Conservation (phyloP, 2,113 vertebrate species). For the Triplophysa rosa region DNA sequence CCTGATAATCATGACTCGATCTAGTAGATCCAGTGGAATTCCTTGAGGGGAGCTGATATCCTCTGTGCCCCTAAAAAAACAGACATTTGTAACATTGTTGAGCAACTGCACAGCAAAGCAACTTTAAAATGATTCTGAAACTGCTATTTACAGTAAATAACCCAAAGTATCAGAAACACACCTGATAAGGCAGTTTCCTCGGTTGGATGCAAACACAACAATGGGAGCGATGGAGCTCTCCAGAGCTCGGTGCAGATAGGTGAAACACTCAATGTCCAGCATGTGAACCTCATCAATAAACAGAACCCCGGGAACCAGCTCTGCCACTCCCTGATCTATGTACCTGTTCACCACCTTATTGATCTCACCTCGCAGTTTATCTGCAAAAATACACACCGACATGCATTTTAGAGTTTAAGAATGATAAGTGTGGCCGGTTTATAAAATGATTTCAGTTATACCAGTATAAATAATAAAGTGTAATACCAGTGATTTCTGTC, state of each 20-base stretch:
- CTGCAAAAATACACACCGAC: conserved; percentile 62
- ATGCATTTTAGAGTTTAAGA: background rate
- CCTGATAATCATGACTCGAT: conserved; percentile 95
- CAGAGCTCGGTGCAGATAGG: conserved; percentile 92
- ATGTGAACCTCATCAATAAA: conserved; percentile 98
- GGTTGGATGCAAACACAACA: conserved; percentile 95
- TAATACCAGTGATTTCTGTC: conserved; percentile 94
- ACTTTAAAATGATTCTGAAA: background rate
- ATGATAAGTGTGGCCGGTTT: background rate
- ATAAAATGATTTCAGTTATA: background rate
- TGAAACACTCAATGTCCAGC: conserved; percentile 98
- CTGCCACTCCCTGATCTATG: conserved; percentile 95
- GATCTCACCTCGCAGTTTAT: conserved; percentile 95
- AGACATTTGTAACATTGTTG: background rate
- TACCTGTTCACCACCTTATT: conserved; percentile 99
- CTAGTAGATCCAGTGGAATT: conserved; percentile 92
- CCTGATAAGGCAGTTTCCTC: conserved; percentile 95
- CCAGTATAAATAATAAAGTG: background rate
- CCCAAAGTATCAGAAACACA: conserved; percentile 55
- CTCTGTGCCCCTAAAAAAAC: conserved; percentile 85
- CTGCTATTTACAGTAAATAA: background rate
- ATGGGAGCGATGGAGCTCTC: conserved; percentile 96
- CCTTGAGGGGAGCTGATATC: conserved; percentile 93
- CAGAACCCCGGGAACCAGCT: conserved; percentile 93
- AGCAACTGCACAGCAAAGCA: background rate